A percentile compares a stretch with the other conserved stretches of the same genome.
phyloP scores from a whole-genome alignment of 2,797 vertebrate species.

The Anolis apletophallus region DNA sequence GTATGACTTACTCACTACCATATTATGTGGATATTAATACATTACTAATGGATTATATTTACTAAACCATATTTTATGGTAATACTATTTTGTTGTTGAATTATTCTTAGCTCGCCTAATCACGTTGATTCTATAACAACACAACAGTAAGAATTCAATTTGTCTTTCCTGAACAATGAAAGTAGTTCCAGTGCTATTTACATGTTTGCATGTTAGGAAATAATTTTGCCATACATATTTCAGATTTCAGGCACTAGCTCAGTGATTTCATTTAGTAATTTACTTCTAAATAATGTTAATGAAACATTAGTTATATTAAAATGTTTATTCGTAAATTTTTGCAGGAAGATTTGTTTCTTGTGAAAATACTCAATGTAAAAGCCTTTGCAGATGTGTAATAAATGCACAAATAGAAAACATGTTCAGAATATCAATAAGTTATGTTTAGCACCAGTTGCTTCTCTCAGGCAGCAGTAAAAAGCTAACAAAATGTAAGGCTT shows the following conservation, averaged over 20 bases:
- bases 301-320: neutral
- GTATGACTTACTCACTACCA: too few species aligned
- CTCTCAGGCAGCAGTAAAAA: constrained; percentile 44
- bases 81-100: too few species aligned
- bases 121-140: too few species aligned
- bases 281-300: neutral
- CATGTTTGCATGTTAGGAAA: neutral
- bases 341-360: neutral
- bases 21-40: too few species aligned
- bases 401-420: constrained; percentile 75
- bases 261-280: neutral
- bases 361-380: constrained; percentile 62
- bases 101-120: too few species aligned
- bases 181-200: neutral
- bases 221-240: neutral
- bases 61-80: too few species aligned
- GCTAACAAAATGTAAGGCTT: constrained; percentile 56
- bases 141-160: too few species aligned
- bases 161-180: neutral
- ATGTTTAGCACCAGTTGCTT: constrained; percentile 72
- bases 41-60: too few species aligned
- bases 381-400: constrained; percentile 69
- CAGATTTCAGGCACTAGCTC: neutral
- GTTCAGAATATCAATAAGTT: constrained; percentile 74
- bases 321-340: neutral